A percentile compares a stretch with the other conserved stretches of the same genome.
These are phyloP conservation scores for Aurelia coerulea DNA, from an alignment of 30 jellyfish, hydroid and myxozoan genomes.

Conservation along the genomic window DNA sequence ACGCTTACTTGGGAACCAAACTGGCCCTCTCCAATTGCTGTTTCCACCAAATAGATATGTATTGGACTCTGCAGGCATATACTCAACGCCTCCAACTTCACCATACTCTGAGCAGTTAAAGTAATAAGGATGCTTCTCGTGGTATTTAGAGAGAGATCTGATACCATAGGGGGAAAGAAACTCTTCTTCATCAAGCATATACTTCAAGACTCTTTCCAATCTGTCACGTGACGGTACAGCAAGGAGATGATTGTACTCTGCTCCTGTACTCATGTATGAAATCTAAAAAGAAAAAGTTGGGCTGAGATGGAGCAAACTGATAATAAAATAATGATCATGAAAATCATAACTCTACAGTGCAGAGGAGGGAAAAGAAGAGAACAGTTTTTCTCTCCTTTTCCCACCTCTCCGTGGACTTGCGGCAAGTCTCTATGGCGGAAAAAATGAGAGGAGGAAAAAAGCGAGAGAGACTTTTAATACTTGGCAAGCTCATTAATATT, in stretches of 20 bases:
- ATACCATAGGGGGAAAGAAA: constrained; percentile 91
- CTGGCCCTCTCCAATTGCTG: constrained; percentile 98
- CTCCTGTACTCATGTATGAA: constrained; percentile 76
- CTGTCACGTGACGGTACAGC: constrained; percentile 85
- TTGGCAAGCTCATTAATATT: too few species aligned
- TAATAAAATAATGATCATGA: too few species aligned
- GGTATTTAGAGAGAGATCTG: constrained; percentile 91
- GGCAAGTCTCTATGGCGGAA: too few species aligned
- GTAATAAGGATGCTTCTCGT: constrained; percentile 78
- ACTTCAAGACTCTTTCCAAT: constrained; percentile 73
- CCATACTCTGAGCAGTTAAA: constrained; percentile 48
- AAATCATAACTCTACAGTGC: too few species aligned
- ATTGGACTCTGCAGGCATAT: constrained; percentile 90
- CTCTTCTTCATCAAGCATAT: constrained; percentile 88
- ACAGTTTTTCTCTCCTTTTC: too few species aligned
- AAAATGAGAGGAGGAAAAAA: too few species aligned
- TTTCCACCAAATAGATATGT: constrained; percentile 92
- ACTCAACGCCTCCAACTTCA: constrained; percentile 66
- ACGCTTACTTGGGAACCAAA: constrained; percentile 93
- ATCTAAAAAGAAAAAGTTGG: constrained; percentile 34
- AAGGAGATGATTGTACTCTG: constrained; percentile 82
- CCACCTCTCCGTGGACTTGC: too few species aligned
- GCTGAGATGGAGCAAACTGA: too few species aligned
- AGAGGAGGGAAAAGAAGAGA: too few species aligned
- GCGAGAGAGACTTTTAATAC: too few species aligned